Percentiles rank a stretch among this genome's conserved stretches.
These are phyloP conservation scores for Tetropium fuscum DNA, from an alignment of 2,888 invertebrate species.

Conservation along the genomic window DNA sequence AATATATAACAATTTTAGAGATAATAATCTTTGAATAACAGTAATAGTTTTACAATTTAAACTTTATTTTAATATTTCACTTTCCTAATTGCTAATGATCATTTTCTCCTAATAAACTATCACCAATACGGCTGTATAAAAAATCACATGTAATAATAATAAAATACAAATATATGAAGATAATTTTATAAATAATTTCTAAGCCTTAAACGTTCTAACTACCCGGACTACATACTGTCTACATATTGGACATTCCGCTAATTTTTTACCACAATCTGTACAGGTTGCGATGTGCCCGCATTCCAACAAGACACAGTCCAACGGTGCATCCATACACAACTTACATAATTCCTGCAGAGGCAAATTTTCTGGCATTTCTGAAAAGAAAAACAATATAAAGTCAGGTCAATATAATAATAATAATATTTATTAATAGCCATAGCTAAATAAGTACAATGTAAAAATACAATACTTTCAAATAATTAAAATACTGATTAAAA, in stretches of 20 bases:
- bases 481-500: too few species aligned
- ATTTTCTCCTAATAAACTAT: slow-evolving; percentile 29
- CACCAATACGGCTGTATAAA: slow-evolving; percentile 36
- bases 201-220: slow-evolving; percentile 90
- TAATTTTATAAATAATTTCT: slow-evolving; percentile 5
- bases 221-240: slow-evolving; percentile 91
- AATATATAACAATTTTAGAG: slow-evolving; percentile 29
- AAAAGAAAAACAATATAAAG: slow-evolving; percentile 27
- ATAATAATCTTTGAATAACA: slow-evolving; percentile 28
- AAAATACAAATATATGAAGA: slow-evolving; percentile 5
- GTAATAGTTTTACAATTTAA: slow-evolving; percentile 23
- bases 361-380: slow-evolving; percentile 51
- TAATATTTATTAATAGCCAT: too few species aligned
- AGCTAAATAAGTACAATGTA: too few species aligned
- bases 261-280: slow-evolving; percentile 85
- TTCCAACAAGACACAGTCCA: slow-evolving; percentile 93
- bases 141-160: slow-evolving; percentile 35
- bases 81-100: slow-evolving; percentile 11
- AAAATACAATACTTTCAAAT: too few species aligned
- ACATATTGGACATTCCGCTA: slow-evolving; percentile 94
- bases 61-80: slow-evolving; percentile 8
- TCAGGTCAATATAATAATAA: too few species aligned
- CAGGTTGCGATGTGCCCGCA: slow-evolving; percentile 96
- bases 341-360: slow-evolving; percentile 85
- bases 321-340: slow-evolving; percentile 94